Base-by-base conservation (phyloP, 2,797 vertebrate genomes). In the Sebastes melanostomus region DNA sequence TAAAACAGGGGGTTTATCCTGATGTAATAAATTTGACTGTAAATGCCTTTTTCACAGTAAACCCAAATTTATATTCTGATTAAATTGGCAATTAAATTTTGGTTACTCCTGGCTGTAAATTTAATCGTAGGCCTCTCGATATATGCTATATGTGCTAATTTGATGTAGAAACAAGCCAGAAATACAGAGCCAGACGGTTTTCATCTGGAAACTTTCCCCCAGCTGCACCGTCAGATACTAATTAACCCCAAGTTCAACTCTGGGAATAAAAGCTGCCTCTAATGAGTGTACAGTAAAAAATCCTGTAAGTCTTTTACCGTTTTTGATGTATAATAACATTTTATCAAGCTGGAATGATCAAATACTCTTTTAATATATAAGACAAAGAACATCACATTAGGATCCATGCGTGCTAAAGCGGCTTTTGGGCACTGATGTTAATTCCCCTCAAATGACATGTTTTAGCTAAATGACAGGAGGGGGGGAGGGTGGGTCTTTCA, bases 221-320 rank as follows among this genome's bases (percentile, higher is more conserved):
- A 36, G 50, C 69, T 60, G 34, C 34, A 27, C 42, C 7, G 42
- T 75, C 27, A 67, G 56, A 72, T 42, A 76, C 60, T 74, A 72
- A 89, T 89, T 81, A 88, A 83, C 70, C 70, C 62, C 32, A 76
- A 69, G 68, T 79, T 87, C 52, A 78, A 62, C 66, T 75, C 63
- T 58, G 60, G 54, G 32, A 69, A 75, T 52, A 24, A 72, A 66
- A 72, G 54, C 38, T 59, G 27, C 59, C 69, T 32, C 66, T 75
- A 75, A 81, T 78, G 63, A 78, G 34, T 8, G 55, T 12, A 81
- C 24, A 56, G 25, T 14, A 36, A 76, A 71, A 67, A 67, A 70
- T 30, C 11, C 18, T 69, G 52, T 58, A 18, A 10, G 6, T 36
- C 38, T 78, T 61, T 46, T 42, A 58, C 58, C 3, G 42, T 80